Conservation (phyloP, 1,140 invertebrate species). For the Drosophila grimshawi region DNA sequence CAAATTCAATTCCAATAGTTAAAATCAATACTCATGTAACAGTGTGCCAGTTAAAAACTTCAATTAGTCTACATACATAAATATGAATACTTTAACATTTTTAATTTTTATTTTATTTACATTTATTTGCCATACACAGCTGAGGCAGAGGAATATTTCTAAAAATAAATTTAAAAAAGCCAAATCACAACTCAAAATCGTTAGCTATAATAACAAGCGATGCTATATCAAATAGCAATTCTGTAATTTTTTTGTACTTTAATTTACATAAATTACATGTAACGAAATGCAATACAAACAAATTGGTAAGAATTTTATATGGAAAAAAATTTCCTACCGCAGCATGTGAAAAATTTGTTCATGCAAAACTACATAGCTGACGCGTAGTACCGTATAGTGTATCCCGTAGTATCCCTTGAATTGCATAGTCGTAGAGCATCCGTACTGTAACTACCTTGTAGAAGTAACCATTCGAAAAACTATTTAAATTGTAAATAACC, state of each 20-base stretch:
- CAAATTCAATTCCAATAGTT: not conserved
- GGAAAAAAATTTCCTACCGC: conserved; percentile 28
- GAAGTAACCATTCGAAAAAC: conserved; percentile 14
- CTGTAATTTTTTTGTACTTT: conserved; percentile 80
- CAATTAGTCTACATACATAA: conserved; percentile 3
- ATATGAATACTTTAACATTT: conserved; percentile 46
- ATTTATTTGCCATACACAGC: conserved; percentile 71
- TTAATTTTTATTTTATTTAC: conserved; percentile 66
- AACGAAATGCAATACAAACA: conserved; percentile 73
- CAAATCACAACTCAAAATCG: conserved; percentile 64
- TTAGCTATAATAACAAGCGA: conserved; percentile 80
- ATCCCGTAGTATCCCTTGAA: conserved; percentile 28
- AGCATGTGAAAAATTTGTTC: conserved; percentile 70
- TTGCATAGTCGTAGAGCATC: conserved; percentile 24
- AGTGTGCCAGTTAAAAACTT: not conserved
- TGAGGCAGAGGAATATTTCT: conserved; percentile 75
- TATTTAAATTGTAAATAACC: conserved; percentile 64
- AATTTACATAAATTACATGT: conserved; percentile 82
- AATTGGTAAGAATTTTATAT: conserved; percentile 71
- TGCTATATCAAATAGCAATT: conserved; percentile 73
- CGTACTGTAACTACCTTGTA: conserved; percentile 20
- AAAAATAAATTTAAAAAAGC: conserved; percentile 50
- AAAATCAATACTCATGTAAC: not conserved
- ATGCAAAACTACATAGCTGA: conserved; percentile 65
- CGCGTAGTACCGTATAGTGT: conserved; percentile 52